Evolutionary conservation across 1,140 invertebrate species (phyloP).

Genomic region (Contarinia nasturtii): DNA sequence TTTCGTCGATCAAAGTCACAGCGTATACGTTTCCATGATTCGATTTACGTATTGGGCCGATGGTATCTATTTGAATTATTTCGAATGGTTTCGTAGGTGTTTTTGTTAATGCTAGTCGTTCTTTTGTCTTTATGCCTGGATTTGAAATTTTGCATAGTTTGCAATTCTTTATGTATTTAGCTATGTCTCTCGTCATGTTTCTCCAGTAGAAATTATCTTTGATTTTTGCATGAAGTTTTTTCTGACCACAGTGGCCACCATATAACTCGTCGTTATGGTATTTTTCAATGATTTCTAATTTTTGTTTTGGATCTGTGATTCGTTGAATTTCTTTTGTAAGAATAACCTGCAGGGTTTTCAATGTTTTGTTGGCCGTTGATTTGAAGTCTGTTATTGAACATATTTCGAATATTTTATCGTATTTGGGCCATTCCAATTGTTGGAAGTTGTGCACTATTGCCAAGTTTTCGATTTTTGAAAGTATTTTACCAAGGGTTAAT

Average conservation of each 20-base stretch:
- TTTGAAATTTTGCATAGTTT: slow-evolving; percentile 1
- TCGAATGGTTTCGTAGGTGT: slow-evolving; percentile 3
- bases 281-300: background rate
- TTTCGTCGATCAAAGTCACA: slow-evolving; percentile 3
- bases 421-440: no score
- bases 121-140: background rate
- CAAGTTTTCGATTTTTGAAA: no score
- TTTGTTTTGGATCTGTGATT: background rate
- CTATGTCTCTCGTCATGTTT: slow-evolving; percentile 1
- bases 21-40: slow-evolving; percentile 2
- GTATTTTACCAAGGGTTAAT: no score
- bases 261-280: slow-evolving; percentile 9
- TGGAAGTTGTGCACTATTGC: no score
- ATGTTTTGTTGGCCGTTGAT: no score
- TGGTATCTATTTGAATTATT: slow-evolving; percentile 1
- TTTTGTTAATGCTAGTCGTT: slow-evolving; percentile 1
- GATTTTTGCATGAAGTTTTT: slow-evolving; percentile 13
- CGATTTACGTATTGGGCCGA: background rate
- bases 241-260: slow-evolving; percentile 15
- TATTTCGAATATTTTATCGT: no score
- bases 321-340: slow-evolving; percentile 9
- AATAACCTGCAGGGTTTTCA: slow-evolving; percentile 1
- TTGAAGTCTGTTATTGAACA: no score
- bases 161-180: slow-evolving; percentile 2
- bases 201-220: slow-evolving; percentile 10